phyloP scores from a whole-genome alignment of 2,888 invertebrate species.

The Agrilus mali region DNA sequence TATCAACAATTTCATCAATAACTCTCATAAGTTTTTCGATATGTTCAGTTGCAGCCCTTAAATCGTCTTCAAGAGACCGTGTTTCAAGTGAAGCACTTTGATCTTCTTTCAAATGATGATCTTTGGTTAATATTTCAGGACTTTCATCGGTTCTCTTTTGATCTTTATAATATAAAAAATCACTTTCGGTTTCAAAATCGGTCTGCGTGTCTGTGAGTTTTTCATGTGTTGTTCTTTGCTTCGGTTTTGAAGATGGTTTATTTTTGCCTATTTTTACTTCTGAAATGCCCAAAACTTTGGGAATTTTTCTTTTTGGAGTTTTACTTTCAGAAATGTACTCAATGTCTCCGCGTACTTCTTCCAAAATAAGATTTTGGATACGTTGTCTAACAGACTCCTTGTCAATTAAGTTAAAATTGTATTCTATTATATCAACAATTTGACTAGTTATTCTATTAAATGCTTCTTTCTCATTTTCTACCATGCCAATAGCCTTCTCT shows the following conservation, averaged over 20 bases:
- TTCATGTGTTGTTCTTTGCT: conserved; percentile 6
- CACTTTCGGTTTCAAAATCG: conserved; percentile 6
- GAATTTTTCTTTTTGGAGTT: conserved; percentile 1
- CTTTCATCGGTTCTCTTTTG: conserved; percentile 10
- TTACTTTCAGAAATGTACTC: background rate
- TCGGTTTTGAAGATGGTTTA: conserved; percentile 5
- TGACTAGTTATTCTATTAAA: conserved; percentile 34
- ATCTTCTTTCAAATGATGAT: conserved; percentile 6
- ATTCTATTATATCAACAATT: conserved; percentile 36
- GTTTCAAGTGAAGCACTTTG: conserved; percentile 11
- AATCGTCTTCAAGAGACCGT: conserved; percentile 14
- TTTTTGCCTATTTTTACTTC: conserved; percentile 6
- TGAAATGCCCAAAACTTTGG: background rate
- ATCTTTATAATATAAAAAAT: too few species aligned
- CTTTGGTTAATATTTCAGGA: conserved; percentile 10
- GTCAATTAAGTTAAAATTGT: conserved; percentile 37
- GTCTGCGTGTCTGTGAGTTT: conserved; percentile 5
- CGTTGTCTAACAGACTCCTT: conserved; percentile 36
- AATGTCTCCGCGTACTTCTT: conserved; percentile 17
- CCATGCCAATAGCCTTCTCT: conserved; percentile 31
- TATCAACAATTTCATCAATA: conserved; percentile 31
- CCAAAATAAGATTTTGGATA: conserved; percentile 27
- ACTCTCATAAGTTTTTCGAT: conserved; percentile 30
- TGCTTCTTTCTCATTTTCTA: conserved; percentile 32
- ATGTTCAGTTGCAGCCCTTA: conserved; percentile 27